These are phyloP conservation scores for Enoplolaimus lenunculus DNA, from an alignment of 2,888 invertebrate species.

Conservation along the genomic window DNA sequence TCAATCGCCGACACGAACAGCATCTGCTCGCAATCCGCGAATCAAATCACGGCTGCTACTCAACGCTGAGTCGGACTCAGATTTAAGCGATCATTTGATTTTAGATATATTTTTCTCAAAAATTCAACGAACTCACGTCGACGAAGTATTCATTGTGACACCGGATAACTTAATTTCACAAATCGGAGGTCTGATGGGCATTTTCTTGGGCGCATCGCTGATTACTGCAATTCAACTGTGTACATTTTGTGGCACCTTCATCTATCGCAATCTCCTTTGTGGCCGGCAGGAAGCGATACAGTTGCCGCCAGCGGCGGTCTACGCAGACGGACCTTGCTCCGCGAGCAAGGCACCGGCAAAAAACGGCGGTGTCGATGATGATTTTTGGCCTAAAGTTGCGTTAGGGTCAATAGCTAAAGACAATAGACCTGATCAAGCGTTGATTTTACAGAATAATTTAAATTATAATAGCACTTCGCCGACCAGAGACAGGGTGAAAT, in stretches of 20 bases:
- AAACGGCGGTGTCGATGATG: too few species aligned
- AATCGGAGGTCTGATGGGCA: slow-evolving; percentile 12
- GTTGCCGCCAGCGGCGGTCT: too few species aligned
- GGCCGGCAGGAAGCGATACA: too few species aligned
- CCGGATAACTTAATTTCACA: slow-evolving; percentile 3
- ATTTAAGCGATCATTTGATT: slow-evolving; percentile 3
- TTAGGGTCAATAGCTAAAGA: too few species aligned
- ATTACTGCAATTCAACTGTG: slow-evolving; percentile 9
- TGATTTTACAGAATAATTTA: too few species aligned
- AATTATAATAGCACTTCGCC: too few species aligned
- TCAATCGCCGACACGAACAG: background rate
- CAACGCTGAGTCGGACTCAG: background rate
- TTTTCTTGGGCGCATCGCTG: background rate
- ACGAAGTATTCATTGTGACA: slow-evolving; percentile 10
- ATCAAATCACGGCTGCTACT: background rate
- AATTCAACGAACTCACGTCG: slow-evolving; percentile 10
- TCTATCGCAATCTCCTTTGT: background rate
- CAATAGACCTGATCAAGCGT: too few species aligned
- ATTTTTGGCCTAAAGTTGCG: too few species aligned
- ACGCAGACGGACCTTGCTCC: too few species aligned
- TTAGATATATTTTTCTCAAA: slow-evolving; percentile 7
- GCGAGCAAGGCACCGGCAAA: too few species aligned
- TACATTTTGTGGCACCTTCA: background rate
- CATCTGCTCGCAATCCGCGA: background rate
- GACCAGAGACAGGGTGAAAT: too few species aligned